phyloP scores from a whole-genome alignment of 64 coral and sea anemone genomes.

The Montipora efflorescens region DNA sequence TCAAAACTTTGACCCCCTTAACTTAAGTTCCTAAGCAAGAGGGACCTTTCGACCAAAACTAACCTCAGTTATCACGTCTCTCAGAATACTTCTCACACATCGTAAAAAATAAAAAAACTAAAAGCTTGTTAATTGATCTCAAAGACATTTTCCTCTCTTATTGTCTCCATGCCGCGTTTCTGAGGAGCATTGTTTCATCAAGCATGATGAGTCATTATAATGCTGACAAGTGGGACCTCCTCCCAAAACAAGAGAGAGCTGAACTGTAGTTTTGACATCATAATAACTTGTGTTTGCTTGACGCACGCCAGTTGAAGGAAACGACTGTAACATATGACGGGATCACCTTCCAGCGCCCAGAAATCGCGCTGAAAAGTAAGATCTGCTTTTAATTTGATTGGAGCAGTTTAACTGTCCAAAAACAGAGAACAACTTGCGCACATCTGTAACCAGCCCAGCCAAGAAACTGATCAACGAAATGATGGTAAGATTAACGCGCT shows the following conservation, averaged over 20 bases:
- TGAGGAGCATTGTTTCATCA: constrained; percentile 14
- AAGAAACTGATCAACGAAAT: background rate
- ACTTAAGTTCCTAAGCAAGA: background rate
- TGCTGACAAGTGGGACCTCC: constrained; percentile 10
- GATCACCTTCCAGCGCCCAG: background rate
- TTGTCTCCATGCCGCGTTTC: constrained; percentile 18
- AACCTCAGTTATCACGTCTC: background rate
- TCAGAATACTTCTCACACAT: background rate
- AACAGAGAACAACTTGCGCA: background rate
- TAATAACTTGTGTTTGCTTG: constrained; percentile 5
- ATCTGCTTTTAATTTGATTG: background rate
- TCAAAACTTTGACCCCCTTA: background rate
- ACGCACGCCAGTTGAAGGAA: constrained; percentile 27
- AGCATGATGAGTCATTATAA: constrained; percentile 38
- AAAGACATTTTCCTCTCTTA: constrained; percentile 30
- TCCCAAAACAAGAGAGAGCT: background rate
- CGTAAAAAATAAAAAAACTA: background rate
- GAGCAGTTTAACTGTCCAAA: background rate
- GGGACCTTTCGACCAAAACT: background rate
- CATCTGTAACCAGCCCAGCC: background rate
- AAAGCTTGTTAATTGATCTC: constrained; percentile 25
- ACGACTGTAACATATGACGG: background rate
- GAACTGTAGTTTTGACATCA: constrained; percentile 37
- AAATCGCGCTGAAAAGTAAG: background rate
- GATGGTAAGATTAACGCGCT: constrained; percentile 51